phyloP scores from a whole-genome alignment of 2,113 vertebrate genomes.

The Myxocyprinus asiaticus region DNA sequence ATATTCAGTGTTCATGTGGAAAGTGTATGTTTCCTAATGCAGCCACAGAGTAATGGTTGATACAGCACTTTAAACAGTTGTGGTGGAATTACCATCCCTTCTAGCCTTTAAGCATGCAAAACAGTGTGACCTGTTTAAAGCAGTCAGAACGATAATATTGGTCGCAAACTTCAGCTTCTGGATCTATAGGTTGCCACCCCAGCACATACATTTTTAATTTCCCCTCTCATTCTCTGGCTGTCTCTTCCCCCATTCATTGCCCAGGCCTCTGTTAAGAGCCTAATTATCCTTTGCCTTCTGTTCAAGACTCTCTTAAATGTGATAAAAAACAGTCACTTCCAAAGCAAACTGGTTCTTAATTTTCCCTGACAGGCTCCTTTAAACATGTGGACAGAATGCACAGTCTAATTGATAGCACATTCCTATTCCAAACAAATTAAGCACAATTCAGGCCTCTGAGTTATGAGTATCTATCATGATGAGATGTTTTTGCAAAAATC shows the following conservation, averaged over 20 bases:
- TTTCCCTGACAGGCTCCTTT: constrained; percentile 97
- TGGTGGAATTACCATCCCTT: not conserved
- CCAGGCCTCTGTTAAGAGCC: constrained; percentile 70
- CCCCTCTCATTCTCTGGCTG: constrained; percentile 18
- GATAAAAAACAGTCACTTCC: constrained; percentile 96
- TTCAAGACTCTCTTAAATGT: constrained; percentile 78
- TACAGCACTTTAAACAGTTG: not conserved
- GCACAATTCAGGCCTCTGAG: constrained; percentile 99
- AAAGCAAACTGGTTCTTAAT: constrained; percentile 96
- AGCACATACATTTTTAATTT: constrained; percentile 38
- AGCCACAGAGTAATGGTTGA: not conserved
- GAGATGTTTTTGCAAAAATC: constrained; percentile 99
- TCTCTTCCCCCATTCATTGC: constrained; percentile 36
- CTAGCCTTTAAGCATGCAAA: not conserved
- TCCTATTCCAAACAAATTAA: constrained; percentile 99
- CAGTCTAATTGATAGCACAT: constrained; percentile 99
- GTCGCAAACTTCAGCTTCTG: not conserved
- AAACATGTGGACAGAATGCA: constrained; percentile 90
- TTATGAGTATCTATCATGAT: constrained; percentile 99
- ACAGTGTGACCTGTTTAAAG: not conserved
- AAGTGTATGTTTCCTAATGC: not conserved
- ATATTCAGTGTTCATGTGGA: too few species aligned
- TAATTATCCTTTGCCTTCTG: constrained; percentile 87
- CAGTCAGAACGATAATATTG: not conserved
- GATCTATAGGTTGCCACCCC: constrained; percentile 5